These are phyloP conservation scores for Sphyrna mokarran DNA, from an alignment of 2,113 vertebrate genomes.

Conservation along the genomic window DNA sequence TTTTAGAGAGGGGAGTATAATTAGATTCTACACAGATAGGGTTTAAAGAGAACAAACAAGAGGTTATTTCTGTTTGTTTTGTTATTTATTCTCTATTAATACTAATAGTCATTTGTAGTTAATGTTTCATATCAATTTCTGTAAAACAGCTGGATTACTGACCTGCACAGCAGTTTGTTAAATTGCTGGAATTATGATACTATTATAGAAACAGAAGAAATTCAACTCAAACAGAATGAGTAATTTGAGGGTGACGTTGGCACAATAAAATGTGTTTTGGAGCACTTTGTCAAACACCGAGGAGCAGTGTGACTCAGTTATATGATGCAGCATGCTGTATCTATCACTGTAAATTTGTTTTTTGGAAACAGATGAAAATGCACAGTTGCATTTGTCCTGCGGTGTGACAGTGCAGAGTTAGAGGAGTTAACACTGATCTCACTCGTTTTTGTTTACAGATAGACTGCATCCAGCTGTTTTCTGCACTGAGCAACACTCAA, in stretches of 20 bases:
- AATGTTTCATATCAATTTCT: background rate
- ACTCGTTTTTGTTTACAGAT: background rate
- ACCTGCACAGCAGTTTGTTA: background rate
- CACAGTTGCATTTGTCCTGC: background rate
- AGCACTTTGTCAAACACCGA: background rate
- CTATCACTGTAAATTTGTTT: background rate
- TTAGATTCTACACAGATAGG: background rate
- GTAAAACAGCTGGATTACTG: background rate
- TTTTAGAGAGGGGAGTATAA: background rate
- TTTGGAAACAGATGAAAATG: background rate
- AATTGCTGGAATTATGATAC: background rate
- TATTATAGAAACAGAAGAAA: background rate
- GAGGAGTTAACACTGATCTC: background rate
- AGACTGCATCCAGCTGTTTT: background rate
- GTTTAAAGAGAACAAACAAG: background rate
- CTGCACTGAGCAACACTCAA: background rate
- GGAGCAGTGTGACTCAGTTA: background rate
- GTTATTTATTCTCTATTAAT: background rate
- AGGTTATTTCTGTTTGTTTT: background rate
- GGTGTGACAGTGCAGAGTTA: background rate
- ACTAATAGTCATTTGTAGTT: background rate
- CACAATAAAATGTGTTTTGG: background rate
- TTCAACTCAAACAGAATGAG: background rate
- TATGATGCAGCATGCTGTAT: background rate
- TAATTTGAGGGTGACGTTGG: background rate